Evolutionary conservation across 2,797 vertebrate species (phyloP).

Genomic region (Mormyrus proboscirostris): DNA sequence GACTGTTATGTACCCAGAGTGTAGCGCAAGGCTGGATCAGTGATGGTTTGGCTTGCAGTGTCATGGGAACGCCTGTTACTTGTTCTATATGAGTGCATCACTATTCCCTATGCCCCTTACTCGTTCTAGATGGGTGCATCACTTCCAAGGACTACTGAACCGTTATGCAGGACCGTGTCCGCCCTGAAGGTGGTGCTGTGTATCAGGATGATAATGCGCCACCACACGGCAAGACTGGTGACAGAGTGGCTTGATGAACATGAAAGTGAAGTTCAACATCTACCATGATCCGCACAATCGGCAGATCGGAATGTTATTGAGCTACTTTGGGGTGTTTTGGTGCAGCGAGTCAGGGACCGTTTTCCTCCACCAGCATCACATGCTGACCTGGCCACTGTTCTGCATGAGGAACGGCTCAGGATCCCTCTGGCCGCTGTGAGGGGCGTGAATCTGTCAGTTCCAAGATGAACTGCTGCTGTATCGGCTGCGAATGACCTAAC

Average conservation of each 20-base stretch:
- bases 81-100: neutral
- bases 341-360: neutral
- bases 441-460: neutral
- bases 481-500: neutral
- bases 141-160: neutral
- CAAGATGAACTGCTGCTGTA: neutral
- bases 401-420: neutral
- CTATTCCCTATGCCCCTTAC: neutral
- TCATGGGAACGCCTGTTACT: neutral
- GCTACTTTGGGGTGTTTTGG: neutral
- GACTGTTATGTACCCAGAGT: neutral
- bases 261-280: neutral
- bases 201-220: neutral
- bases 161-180: neutral
- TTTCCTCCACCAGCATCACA: neutral
- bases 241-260: neutral
- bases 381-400: neutral
- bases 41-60: neutral
- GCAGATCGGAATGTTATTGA: neutral
- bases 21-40: neutral
- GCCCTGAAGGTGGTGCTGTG: neutral
- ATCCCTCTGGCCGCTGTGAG: neutral
- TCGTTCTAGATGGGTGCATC: neutral
- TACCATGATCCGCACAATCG: neutral
- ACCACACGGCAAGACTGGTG: neutral